These are phyloP conservation scores for rat (Rattus norvegicus) DNA, from an alignment of 2,113 vertebrate genomes.

Conservation along the genomic window DNA sequence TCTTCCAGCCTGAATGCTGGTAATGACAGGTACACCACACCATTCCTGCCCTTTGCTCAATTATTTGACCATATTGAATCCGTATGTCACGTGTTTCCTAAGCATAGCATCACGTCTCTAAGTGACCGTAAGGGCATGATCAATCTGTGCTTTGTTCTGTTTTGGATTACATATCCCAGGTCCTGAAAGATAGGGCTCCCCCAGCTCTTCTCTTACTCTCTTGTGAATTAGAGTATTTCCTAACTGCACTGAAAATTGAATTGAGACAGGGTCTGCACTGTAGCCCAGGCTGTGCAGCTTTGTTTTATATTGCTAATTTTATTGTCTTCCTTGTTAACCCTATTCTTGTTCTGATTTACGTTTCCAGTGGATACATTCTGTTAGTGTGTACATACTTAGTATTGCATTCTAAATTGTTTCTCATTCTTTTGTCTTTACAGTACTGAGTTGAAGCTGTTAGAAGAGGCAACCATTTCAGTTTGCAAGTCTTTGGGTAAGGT, in stretches of 20 bases:
- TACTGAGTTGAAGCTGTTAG: constrained; percentile 94
- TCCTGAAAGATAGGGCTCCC: background rate
- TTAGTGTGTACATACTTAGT: background rate
- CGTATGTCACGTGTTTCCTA: background rate
- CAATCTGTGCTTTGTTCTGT: background rate
- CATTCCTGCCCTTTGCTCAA: background rate
- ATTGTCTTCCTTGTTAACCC: background rate
- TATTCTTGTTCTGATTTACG: constrained; percentile 3
- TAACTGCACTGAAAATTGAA: background rate
- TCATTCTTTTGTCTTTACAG: constrained; percentile 83
- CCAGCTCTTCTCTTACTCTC: background rate
- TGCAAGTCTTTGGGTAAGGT: constrained; percentile 95
- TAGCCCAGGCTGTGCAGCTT: background rate
- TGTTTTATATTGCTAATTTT: constrained; percentile 48
- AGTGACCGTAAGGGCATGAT: background rate
- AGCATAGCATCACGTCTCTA: background rate
- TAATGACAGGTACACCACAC: background rate
- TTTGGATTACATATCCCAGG: background rate
- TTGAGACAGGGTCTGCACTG: background rate
- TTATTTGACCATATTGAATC: background rate
- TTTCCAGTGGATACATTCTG: background rate
- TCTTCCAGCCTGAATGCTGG: background rate
- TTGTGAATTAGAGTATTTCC: constrained; percentile 20
- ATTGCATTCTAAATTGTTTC: constrained; percentile 31
- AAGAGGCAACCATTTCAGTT: constrained; percentile 94